These are phyloP conservation scores for Equus quagga DNA, from an alignment of 2,113 vertebrate species.

Conservation along the genomic window DNA sequence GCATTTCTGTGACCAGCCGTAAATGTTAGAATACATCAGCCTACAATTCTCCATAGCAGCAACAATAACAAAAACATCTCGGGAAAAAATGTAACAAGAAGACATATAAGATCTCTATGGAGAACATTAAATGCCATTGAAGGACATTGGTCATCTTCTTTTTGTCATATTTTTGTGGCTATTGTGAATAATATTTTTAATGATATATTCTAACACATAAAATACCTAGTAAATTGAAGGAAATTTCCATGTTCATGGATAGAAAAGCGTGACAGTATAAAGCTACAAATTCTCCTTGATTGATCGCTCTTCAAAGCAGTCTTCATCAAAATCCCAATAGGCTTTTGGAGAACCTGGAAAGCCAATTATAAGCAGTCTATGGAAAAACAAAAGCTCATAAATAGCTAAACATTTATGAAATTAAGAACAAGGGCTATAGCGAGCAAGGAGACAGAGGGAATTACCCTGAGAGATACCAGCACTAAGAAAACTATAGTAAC, in stretches of 20 bases:
- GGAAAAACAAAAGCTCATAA: background rate
- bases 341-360: background rate
- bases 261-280: background rate
- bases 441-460: background rate
- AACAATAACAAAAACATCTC: background rate
- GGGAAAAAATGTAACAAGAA: background rate
- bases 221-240: background rate
- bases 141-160: background rate
- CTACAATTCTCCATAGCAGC: background rate
- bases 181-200: background rate
- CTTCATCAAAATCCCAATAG: background rate
- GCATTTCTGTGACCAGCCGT: background rate
- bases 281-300: background rate
- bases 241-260: background rate
- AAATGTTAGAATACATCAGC: background rate
- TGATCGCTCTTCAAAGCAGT: background rate
- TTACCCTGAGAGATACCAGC: background rate
- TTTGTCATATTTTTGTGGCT: background rate
- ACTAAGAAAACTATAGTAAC: rapidly evolving
- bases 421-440: background rate
- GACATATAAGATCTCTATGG: background rate
- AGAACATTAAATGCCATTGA: background rate
- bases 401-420: background rate
- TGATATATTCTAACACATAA: background rate
- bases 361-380: background rate